Evolutionary conservation across 1,140 invertebrate genomes (phyloP).

Genomic region (Atta colombica): DNA sequence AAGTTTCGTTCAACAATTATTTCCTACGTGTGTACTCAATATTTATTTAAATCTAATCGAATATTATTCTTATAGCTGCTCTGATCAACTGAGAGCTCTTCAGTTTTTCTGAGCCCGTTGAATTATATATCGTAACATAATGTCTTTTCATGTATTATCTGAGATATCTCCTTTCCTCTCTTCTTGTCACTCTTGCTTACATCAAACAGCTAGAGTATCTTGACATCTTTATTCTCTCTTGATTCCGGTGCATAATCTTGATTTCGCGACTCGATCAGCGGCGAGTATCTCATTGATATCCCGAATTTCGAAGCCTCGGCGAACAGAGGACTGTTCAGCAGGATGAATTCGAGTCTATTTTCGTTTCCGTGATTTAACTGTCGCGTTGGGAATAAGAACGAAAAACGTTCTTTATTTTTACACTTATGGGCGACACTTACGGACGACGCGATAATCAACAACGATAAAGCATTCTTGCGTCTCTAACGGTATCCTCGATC

Average conservation of each 20-base stretch:
- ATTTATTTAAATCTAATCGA: slow-evolving; percentile 13
- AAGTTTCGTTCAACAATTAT: not conserved
- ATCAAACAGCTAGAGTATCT: slow-evolving; percentile 31
- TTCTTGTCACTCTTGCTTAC: not conserved
- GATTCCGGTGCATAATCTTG: slow-evolving; percentile 57
- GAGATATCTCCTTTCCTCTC: not conserved
- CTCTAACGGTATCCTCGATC: not conserved
- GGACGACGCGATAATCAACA: not conserved
- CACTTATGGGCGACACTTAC: slow-evolving; percentile 6
- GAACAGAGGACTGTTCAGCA: not conserved
- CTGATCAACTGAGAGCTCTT: slow-evolving; percentile 27
- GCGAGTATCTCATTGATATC: slow-evolving; percentile 19
- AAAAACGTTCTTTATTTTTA: slow-evolving; percentile 32
- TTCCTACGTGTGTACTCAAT: not conserved
- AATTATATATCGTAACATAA: not conserved
- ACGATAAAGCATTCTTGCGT: not conserved
- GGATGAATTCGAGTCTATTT: not conserved
- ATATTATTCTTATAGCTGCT: not conserved
- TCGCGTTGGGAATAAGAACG: not conserved
- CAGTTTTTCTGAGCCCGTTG: not conserved
- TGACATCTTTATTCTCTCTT: slow-evolving; percentile 29
- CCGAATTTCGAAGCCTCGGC: not conserved
- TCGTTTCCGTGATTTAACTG: slow-evolving; percentile 25
- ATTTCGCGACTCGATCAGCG: not conserved
- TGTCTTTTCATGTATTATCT: not conserved